Conservation (phyloP, 2,113 vertebrate species). For the Prunella fulvescens region DNA sequence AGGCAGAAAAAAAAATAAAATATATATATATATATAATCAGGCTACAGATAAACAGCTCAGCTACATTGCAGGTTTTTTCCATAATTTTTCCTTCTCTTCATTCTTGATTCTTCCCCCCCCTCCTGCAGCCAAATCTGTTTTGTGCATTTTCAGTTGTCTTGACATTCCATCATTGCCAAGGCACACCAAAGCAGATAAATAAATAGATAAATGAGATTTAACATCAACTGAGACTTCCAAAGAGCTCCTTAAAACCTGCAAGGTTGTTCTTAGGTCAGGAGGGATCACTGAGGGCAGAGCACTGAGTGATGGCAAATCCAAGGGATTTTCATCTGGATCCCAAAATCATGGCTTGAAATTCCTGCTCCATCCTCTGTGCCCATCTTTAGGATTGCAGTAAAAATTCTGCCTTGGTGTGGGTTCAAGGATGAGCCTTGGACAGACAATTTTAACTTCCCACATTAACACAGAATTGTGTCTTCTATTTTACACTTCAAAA, state of each 20-base stretch:
- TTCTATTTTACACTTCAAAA: conserved; percentile 21
- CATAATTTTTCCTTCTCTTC: neutral
- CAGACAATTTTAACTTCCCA: neutral
- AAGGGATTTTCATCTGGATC: neutral
- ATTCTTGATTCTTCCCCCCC: neutral
- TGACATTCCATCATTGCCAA: neutral
- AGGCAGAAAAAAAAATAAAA: neutral
- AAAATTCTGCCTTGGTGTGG: neutral
- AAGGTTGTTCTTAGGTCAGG: neutral
- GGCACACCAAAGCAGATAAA: neutral
- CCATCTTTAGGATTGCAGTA: neutral
- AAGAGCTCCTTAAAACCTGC: neutral
- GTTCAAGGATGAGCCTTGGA: neutral
- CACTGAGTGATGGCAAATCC: neutral
- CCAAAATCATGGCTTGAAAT: neutral
- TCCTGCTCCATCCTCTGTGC: neutral
- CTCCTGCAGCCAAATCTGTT: neutral
- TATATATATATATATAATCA: fast-evolving
- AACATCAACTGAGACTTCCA: neutral
- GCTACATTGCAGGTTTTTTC: fast-evolving
- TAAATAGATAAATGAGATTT: neutral
- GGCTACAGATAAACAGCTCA: neutral
- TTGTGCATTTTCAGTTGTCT: neutral
- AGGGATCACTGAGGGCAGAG: neutral
- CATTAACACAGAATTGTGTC: neutral